phyloP scores from a whole-genome alignment of 2,797 vertebrate genomes.

The Dendrocincla fuliginosa region DNA sequence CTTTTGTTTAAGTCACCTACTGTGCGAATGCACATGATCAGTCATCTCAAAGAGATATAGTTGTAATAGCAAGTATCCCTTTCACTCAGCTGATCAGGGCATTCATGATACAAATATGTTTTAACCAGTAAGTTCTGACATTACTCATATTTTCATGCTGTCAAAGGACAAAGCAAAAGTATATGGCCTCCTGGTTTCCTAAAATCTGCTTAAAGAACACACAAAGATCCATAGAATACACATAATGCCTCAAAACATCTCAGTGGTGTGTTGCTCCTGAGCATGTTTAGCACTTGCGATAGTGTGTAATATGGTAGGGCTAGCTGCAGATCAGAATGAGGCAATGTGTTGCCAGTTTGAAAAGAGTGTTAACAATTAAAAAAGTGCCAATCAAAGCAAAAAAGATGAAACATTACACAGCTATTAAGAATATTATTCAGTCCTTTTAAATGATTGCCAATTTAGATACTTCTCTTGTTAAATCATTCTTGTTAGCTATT shows the following conservation, averaged over 20 bases:
- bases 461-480: slow-evolving; percentile 40
- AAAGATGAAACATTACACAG: slow-evolving; percentile 41
- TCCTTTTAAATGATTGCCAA: slow-evolving; percentile 50
- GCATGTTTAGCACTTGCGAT: accelerated
- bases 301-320: background rate
- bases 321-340: slow-evolving; percentile 45
- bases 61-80: background rate
- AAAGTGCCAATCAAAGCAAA: slow-evolving; percentile 59
- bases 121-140: background rate
- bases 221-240: background rate
- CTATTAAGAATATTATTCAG: slow-evolving; percentile 49
- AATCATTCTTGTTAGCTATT: background rate
- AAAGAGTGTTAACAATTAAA: slow-evolving; percentile 55
- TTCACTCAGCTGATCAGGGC: background rate
- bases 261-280: background rate
- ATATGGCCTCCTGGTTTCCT: background rate
- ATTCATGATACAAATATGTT: background rate
- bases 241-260: background rate
- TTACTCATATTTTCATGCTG: background rate
- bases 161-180: background rate
- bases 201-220: background rate
- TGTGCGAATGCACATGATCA: background rate
- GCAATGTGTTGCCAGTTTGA: slow-evolving; percentile 52
- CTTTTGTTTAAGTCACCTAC: background rate
- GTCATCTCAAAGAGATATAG: background rate